Evolutionary conservation across 64 coral and sea anemone species (phyloP), one percentile per base, ranked within the genome.

Genomic region (Astreopora myriophthalma): DNA sequence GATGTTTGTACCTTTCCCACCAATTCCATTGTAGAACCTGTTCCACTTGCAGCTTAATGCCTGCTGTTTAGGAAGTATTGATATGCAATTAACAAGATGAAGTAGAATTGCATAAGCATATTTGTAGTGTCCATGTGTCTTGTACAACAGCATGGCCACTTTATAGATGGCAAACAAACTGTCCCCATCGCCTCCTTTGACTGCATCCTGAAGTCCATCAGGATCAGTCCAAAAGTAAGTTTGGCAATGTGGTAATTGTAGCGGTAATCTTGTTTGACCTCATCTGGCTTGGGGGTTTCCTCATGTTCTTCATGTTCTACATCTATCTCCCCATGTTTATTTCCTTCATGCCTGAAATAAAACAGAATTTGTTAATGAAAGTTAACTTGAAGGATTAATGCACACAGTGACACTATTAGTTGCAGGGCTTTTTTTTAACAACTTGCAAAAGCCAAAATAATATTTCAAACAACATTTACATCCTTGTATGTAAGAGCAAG

Each of bases 221-320:
- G 58, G 6, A 94, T 58, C 6, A 94, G 33, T 34, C 85, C 92
- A 94, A 88, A 94, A 1, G 84, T 93, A 6, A 93, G 31, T 69
- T 87, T 93, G 27, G n/a, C 70, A 71, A 38, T 80, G 24, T 93
- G 91, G 38, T 93, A 87, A 20, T 93, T 93, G 73, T 34, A 93
- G 9, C n/a, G 31, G 74, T 69, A 93, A 77, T 93, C 91, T 93
- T 93, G 34, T 28, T 79, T 71, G 37, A 3, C 42, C 0, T 69
- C 24, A 3, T 77, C 22, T 22, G 1, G 8, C n/a, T n/a, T n/a
- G 7, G 11, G 11, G 5, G 61, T 65, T 25, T 65, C 61, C 55
- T 52, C 24, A 48, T 46, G 70, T 7, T 22, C 61, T 51, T 79
- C 81, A 70, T 86, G 81, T 42, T n/a, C n/a, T n/a, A n/a, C n/a